Percentiles rank a stretch among this genome's conserved stretches.
Conservation (phyloP, 2,888 invertebrate genomes). For the Crematogaster levior region DNA sequence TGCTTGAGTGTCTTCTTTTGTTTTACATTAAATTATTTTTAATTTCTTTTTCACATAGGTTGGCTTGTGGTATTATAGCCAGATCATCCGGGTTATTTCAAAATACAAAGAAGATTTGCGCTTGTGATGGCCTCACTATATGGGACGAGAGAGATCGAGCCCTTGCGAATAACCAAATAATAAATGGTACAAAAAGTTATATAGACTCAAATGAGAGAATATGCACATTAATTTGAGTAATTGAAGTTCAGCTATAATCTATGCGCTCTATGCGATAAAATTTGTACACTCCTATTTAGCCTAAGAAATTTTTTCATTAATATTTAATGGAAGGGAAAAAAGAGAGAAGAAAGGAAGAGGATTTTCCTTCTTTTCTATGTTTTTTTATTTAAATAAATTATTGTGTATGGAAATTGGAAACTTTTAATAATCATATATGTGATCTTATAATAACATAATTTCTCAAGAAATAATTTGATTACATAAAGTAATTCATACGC, state of each 20-base stretch:
- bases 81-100: conserved; percentile 95
- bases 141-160: conserved; percentile 94
- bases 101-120: conserved; percentile 95
- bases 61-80: conserved; percentile 95
- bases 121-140: conserved; percentile 95
- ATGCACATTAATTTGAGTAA: conserved; percentile 62
- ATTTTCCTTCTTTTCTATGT: background rate
- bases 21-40: conserved; percentile 41
- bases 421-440: background rate
- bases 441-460: background rate
- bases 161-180: conserved; percentile 85
- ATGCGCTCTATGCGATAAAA: too few relatives aligned
- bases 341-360: background rate
- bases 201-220: conserved; percentile 42
- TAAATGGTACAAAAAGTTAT: conserved; percentile 48
- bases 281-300: too few relatives aligned
- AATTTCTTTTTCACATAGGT: conserved; percentile 82
- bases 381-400: background rate
- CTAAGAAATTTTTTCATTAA: too few relatives aligned
- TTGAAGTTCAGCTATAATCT: conserved; percentile 7
- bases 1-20: conserved; percentile 5
- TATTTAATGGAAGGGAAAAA: background rate
- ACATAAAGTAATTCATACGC: conserved; percentile 1
- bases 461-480: background rate
- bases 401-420: background rate